Evolutionary conservation across 2,888 invertebrate genomes (phyloP), one percentile per base, ranked within the genome.

Genomic region (Glyphotaelius pellucidus): DNA sequence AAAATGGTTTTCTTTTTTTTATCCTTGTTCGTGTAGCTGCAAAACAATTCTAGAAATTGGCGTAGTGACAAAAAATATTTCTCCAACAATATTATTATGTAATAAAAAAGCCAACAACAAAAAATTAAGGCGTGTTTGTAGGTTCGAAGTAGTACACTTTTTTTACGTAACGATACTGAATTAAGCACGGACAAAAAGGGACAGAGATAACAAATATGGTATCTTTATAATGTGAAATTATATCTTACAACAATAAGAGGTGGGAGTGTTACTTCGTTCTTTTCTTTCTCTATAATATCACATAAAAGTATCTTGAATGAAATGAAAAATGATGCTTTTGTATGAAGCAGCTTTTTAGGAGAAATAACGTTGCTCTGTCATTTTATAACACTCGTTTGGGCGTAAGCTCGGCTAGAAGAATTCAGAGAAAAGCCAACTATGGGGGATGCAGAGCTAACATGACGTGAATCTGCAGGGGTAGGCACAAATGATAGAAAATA

Each of bases 231-330:
- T 67, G 25, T 67, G 67, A 67, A 67, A 67, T 67, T 67, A 67
- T 67, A 67, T 67, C 67, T 67, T 67, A 67, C 67, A 25, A 67
- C 67, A 9, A 7, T n/a, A 67, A n/a, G 30, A 81, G 30, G 81
- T 81, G 81, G 81, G 35, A 86, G 35, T 42, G 47, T 47, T 86
- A 42, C 30, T 86, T 86, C 42, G 86, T 86, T 86, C 14, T 42
- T 86, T 25, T 30, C 47, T 86, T 47, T 86, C 86, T 52, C 86
- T 52, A 42, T 86, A 47, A 86, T 86, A 86, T 42, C 86, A 42
- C 86, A 52, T 86, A 86, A 86, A 86, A 86, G 42, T 42, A 86
- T 86, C 86, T 86, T 86, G 86, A 86, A 42, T 86, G 86, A 86
- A 86, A 86, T 86, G 86, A 86, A 86, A 42, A 86, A 42, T 86